Base-by-base conservation (phyloP, 2,113 vertebrate species). In the Caretta caretta region DNA sequence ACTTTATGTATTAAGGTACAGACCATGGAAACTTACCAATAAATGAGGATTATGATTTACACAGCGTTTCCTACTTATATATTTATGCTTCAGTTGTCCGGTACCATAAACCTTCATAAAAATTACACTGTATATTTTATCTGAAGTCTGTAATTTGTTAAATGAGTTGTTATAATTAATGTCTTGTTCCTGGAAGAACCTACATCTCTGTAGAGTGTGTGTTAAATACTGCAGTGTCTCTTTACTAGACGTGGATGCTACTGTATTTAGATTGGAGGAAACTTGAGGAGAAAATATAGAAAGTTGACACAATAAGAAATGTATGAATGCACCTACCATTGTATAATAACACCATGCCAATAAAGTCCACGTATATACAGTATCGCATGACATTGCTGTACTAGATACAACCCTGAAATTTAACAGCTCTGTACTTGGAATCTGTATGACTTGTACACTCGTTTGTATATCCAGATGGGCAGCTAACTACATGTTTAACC, bases 401-500 rank as follows among this genome's bases (percentile, higher is more conserved):
- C 49, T 89, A 94, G 38, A 31, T 2, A 35, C 38, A 56, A 2
- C 2, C 94, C 91, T 90, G 9, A 87, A 16, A 1, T 87, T n/a
- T 86, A 84, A 8, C 93, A 96, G 90, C 90, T 87, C 88, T 62
- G 84, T 50, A 84, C 87, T 0, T 0, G 78, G 49, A 48, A 5
- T 22, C 83, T 84, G 92, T 92, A 25, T 0, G 5, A 0, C 1
- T 17, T 35, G 48, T 35, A 24, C 11, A 46, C 75, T 10, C 8
- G 24, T 35, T n/a, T 13, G 22, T 10, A n/a, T 29, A 35, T 17
- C 27, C 14, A 8, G 16, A 3, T 5, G 48, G 12, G 51, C 20
- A 20, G 51, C 50, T 56, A 42, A 3, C 0, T 8, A 82, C 1
- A 0, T 3, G 75, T 79, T 20, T n/a, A 3, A 24, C 1, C 0